Percentiles rank a stretch among this genome's conserved stretches.
phyloP scores from a whole-genome alignment of 2,888 invertebrate genomes.

The Lepidochitona cinerea region DNA sequence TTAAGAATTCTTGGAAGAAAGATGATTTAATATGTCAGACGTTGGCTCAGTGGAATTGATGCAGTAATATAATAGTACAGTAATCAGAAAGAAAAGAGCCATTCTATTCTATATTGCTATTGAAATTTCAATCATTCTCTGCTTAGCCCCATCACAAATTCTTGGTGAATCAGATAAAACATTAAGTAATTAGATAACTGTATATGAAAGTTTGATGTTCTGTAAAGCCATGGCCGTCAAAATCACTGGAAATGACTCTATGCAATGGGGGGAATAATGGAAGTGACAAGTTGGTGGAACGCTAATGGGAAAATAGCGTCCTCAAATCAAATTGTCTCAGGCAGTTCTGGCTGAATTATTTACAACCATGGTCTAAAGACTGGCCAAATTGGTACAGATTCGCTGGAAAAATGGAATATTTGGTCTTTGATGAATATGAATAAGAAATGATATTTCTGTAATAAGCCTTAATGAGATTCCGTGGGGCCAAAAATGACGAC shows the following conservation, averaged over 20 bases:
- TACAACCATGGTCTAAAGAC: conserved; percentile 3
- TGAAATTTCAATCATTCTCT: neutral
- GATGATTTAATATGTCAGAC: too few relatives aligned
- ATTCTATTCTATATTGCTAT: neutral
- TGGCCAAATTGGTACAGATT: neutral
- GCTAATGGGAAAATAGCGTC: conserved; percentile 8
- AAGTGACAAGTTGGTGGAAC: conserved; percentile 6
- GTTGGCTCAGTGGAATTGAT: neutral
- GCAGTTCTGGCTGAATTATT: neutral
- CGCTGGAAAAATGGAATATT: neutral
- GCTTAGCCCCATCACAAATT: neutral
- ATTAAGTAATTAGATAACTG: conserved; percentile 43
- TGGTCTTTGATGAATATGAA: conserved; percentile 9
- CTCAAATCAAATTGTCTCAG: conserved; percentile 4
- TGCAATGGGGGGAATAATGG: conserved; percentile 5
- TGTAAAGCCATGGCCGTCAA: neutral
- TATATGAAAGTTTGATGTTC: conserved; percentile 42
- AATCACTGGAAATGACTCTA: neutral
- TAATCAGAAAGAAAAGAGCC: neutral
- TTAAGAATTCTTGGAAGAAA: too few relatives aligned
- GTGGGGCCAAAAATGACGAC: neutral
- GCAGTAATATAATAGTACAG: neutral
- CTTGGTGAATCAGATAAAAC: conserved; percentile 6
- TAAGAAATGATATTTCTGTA: conserved; percentile 8
- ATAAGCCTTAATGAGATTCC: conserved; percentile 4